phyloP scores from a whole-genome alignment of 92 coral and sea anemone genomes.

The Parazoanthus swiftii region DNA sequence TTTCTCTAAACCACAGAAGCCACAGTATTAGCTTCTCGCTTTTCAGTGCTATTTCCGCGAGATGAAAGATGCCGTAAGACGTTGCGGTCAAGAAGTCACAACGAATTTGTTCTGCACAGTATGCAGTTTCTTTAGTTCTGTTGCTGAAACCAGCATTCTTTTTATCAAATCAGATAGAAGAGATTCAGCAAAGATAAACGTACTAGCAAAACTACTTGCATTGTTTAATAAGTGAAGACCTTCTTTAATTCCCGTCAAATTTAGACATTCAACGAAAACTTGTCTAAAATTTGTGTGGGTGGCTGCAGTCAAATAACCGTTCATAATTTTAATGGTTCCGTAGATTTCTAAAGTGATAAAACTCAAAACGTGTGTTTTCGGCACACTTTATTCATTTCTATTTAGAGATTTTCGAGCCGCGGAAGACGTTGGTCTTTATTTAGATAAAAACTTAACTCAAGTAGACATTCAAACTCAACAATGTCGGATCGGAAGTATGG shows the following conservation, averaged over 20 bases:
- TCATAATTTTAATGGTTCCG: slow-evolving; percentile 2
- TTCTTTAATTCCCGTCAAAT: neutral
- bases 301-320: neutral
- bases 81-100: slow-evolving; percentile 1
- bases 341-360: slow-evolving; percentile 14
- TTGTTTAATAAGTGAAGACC: neutral
- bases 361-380: slow-evolving; percentile 25
- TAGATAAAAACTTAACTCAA: slow-evolving; percentile 29
- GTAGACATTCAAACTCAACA: slow-evolving; percentile 18
- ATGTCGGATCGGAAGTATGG: slow-evolving; percentile 23
- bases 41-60: slow-evolving; percentile 8
- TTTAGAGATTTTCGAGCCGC: neutral
- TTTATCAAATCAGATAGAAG: neutral
- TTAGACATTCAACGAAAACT: neutral
- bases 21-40: slow-evolving; percentile 32
- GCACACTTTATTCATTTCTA: neutral
- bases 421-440: slow-evolving; percentile 2
- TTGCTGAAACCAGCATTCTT: neutral
- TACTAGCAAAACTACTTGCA: neutral
- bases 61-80: slow-evolving; percentile 42
- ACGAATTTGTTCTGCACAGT: neutral
- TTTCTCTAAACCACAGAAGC: slow-evolving; percentile 36
- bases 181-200: neutral
- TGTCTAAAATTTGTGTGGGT: slow-evolving; percentile 8
- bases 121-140: neutral